A percentile compares a stretch with the other conserved stretches of the same genome.
Evolutionary conservation across 2,888 invertebrate species (phyloP).

Genomic region (Petrolisthes manimaculis): DNA sequence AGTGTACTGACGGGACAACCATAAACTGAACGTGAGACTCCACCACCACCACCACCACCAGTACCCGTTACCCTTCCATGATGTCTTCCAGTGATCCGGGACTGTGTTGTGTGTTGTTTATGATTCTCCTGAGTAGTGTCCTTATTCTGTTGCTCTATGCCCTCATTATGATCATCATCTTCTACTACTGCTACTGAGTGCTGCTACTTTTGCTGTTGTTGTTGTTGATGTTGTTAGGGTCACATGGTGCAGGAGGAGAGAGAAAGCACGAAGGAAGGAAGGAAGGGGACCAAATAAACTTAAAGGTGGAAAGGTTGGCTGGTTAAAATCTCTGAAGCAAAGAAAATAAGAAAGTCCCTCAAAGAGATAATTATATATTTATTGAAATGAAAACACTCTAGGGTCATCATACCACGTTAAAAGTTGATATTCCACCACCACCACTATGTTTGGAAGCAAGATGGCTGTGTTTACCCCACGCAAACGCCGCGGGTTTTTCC

Average conservation of each 20-base stretch:
- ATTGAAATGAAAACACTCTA: too few species aligned
- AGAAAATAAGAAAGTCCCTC: too few species aligned
- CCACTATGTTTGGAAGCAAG: conserved; percentile 34
- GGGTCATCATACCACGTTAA: too few species aligned
- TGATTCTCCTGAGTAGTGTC: conserved; percentile 36
- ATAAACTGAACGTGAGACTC: too few species aligned
- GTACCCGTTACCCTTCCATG: background rate
- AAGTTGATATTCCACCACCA: background rate
- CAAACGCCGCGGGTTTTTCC: background rate
- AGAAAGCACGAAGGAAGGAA: too few species aligned
- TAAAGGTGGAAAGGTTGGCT: too few species aligned
- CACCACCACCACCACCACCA: too few species aligned
- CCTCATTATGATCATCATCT: conserved; percentile 25
- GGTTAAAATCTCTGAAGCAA: too few species aligned
- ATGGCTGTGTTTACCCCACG: conserved; percentile 27
- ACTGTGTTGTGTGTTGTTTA: conserved; percentile 33
- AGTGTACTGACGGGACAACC: too few species aligned
- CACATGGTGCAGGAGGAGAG: too few species aligned
- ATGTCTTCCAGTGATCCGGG: conserved; percentile 25
- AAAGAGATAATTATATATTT: too few species aligned
- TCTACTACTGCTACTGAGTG: conserved; percentile 37
- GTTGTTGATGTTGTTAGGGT: background rate
- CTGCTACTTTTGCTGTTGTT: background rate
- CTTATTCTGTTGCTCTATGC: conserved; percentile 31
- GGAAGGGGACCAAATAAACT: too few species aligned